These are phyloP conservation scores for Phodopus roborovskii DNA, from an alignment of 2,113 vertebrate genomes.

Conservation along the genomic window DNA sequence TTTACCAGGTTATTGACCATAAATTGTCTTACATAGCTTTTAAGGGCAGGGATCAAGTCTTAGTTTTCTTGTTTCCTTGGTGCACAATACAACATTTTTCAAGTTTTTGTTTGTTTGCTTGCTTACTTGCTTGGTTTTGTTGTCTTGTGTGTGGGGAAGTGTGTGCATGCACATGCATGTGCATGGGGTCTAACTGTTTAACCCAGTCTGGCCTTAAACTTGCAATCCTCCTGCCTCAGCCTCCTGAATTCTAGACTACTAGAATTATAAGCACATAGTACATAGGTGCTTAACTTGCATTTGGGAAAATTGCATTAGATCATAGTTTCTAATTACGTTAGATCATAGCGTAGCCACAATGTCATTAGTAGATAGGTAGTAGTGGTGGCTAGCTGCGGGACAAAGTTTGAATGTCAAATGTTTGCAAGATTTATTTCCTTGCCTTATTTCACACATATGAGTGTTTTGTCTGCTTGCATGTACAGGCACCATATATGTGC, in stretches of 20 bases:
- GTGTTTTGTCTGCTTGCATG: background rate
- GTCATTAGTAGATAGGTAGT: background rate
- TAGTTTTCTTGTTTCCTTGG: background rate
- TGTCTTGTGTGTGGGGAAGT: background rate
- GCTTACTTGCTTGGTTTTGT: background rate
- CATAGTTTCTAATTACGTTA: background rate
- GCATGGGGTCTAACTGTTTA: background rate
- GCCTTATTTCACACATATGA: background rate
- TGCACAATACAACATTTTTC: background rate
- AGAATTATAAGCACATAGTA: background rate
- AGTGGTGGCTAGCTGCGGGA: background rate
- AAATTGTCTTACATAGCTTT: background rate
- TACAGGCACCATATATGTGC: too few relatives aligned
- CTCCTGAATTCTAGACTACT: background rate
- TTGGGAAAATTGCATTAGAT: conserved; percentile 11
- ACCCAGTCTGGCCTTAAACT: background rate
- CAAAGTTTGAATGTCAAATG: background rate
- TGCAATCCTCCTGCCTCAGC: background rate
- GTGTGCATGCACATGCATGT: too few relatives aligned
- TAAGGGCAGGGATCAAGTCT: background rate
- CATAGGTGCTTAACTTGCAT: background rate
- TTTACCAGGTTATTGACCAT: conserved; percentile 27
- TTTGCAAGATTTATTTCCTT: background rate
- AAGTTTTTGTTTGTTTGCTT: background rate
- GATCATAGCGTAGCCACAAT: background rate